Conservation (phyloP, 2,888 invertebrate species). For the Orthosia incerta region DNA sequence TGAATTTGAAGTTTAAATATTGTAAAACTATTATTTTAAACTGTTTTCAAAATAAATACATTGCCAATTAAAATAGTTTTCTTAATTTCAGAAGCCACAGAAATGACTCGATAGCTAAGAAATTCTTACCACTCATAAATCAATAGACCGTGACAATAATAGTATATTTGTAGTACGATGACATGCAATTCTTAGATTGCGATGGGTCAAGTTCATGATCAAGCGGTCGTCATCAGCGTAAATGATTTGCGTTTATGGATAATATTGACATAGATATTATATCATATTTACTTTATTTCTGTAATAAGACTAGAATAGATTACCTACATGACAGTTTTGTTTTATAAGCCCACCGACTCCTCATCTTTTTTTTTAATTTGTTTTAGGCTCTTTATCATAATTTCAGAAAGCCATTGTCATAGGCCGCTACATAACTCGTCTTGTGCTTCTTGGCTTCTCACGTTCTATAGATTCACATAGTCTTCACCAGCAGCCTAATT, state of each 20-base stretch:
- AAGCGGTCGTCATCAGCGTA: neutral
- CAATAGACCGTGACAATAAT: neutral
- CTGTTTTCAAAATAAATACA: too few species aligned
- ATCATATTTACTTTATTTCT: neutral
- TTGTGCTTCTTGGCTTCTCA: too few species aligned
- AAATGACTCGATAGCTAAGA: neutral
- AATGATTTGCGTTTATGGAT: conserved; percentile 23
- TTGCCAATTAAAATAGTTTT: neutral
- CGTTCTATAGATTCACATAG: too few species aligned
- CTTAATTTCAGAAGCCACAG: neutral
- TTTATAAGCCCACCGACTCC: neutral
- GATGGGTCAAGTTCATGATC: conserved; percentile 23
- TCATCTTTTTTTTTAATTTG: too few species aligned
- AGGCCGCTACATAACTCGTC: too few species aligned
- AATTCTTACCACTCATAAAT: neutral
- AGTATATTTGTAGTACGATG: neutral
- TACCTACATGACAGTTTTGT: neutral
- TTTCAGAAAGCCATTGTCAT: too few species aligned
- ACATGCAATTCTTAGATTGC: conserved; percentile 18
- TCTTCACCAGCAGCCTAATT: too few species aligned
- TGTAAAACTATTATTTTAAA: too few species aligned
- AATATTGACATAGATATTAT: neutral
- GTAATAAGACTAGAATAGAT: neutral
- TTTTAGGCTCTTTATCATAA: too few species aligned
- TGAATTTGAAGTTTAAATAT: too few species aligned